phyloP scores from a whole-genome alignment of 2,113 vertebrate genomes.

The Apodemus sylvaticus region DNA sequence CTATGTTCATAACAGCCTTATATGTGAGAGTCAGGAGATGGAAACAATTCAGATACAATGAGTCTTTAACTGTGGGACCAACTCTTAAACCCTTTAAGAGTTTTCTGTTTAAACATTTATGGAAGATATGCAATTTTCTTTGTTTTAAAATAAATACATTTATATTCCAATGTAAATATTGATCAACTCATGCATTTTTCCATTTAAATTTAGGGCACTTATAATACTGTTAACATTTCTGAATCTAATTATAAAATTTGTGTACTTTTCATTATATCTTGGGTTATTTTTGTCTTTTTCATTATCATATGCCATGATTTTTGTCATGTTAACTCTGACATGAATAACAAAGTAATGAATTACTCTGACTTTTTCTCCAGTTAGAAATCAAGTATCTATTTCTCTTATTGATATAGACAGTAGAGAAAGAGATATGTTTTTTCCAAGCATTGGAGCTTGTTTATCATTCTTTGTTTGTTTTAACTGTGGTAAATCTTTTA shows the following conservation, averaged over 20 bases:
- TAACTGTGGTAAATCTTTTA: conserved; percentile 2
- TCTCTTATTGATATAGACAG: conserved; percentile 43
- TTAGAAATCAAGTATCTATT: conserved; percentile 49
- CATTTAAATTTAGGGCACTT: neutral
- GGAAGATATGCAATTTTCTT: neutral
- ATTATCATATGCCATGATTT: conserved; percentile 19
- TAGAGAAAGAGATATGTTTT: conserved; percentile 24
- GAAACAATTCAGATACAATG: neutral
- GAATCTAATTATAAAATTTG: conserved; percentile 64
- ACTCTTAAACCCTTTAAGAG: neutral
- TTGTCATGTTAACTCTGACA: neutral
- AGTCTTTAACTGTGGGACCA: neutral
- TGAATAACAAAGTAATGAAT: neutral
- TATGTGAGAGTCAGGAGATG: too few species aligned
- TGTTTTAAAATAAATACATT: conserved; percentile 25
- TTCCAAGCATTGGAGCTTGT: neutral
- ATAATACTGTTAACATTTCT: conserved; percentile 48
- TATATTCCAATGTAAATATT: neutral
- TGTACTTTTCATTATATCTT: conserved; percentile 60
- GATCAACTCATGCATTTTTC: neutral
- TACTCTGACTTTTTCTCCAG: conserved; percentile 8
- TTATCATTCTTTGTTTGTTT: neutral
- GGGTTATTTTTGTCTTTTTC: neutral
- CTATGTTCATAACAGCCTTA: too few species aligned
- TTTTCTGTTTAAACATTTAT: neutral